Evolutionary conservation across 2,113 vertebrate genomes (phyloP), one percentile per base, ranked within the genome.

Genomic region (Toxostoma redivivum): DNA sequence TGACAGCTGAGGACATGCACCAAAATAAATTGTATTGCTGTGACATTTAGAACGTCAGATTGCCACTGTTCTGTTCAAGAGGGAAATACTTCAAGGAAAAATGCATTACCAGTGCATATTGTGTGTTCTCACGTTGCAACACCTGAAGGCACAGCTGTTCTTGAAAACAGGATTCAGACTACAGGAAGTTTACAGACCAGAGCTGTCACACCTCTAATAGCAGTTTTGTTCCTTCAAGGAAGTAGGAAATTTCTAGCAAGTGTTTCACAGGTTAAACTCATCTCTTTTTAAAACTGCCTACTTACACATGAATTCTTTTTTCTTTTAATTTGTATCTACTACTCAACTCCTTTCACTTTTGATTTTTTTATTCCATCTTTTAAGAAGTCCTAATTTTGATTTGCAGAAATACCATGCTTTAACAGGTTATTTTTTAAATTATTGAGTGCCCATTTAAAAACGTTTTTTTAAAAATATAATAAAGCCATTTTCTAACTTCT

Each of bases 301-400:
- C n/a, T 86, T 51, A 28, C 3, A 24, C 0, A 0, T 22, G 15
- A 48, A 38, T 20, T 42, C 5, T 50, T 44, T 22, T 11, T 15
- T 1, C 18, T 38, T 27, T 27, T 5, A 15, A 37, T 27, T 37
- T 64, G 8, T 28, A 28, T 28, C 1, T 1, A 60, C n/a, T 14
- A n/a, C 28, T 61, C 15, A 33, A 0, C 8, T 47, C 27, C 45
- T 42, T 47, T 31, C 14, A 35, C 9, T 38, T 72, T 35, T 27
- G 6, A 4, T 25, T 13, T 62, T 66, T 54, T 37, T 15, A 22
- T 69, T 31, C 19, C 10, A 1, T 80, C 24, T 38, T 57, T 38
- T 28, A 42, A 35, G 3, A 62, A 82, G 47, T 79, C 10, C 44
- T 74, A 19, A 50, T 77, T 80, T 73, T 30, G 13, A 35, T 48